Evolutionary conservation across 2,888 invertebrate species (phyloP), one percentile per base, ranked within the genome.

Genomic region (Synergus itoensis): DNA sequence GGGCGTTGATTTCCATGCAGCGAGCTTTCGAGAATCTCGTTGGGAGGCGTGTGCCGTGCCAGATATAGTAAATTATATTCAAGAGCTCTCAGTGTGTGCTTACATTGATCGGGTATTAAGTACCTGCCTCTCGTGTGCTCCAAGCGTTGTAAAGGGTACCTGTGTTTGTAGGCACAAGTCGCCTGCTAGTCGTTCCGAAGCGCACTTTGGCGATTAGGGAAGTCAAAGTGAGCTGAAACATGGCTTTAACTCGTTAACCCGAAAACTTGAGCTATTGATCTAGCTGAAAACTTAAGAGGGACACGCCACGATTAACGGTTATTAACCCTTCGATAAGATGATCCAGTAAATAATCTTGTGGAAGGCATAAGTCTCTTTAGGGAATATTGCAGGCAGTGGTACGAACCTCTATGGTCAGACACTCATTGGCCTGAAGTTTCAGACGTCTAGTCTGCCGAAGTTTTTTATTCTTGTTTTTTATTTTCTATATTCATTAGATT

Each of bases 61-160:
- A 73, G 73, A 73, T 73, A 73, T 73, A 53, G 73, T 73, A 73
- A 73, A 36, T 73, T 36, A 73, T 73, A 73, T 73, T 73, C 73
- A 53, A 53, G 73, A 48, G 73, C 73, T 53, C 40, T 73, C 28
- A 73, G 69, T n/a, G 48, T 73, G 53, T 48, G 65, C 18, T 65
- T 73, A 73, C 28, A 73, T 69, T 69, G 36, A 53, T 53, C 73
- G 36, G 53, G 40, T 73, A 73, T 73, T 73, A 73, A 73, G 57
- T 73, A 73, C 73, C 73, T 53, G 36, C 73, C 53, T 73, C 53
- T 73, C 11, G 48, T 73, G 41, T 65, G 65, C 65, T 65, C 65
- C 4, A 65, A 65, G 40, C 41, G 9, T n/a, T 36, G 73, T 36
- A 53, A 69, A 69, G 67, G 45, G 43, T 45, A 45, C 21, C 45